Evolutionary conservation across 2,113 vertebrate species (phyloP), one percentile per base, ranked within the genome.

Genomic region (Boulengeromyrus knoepffleri): DNA sequence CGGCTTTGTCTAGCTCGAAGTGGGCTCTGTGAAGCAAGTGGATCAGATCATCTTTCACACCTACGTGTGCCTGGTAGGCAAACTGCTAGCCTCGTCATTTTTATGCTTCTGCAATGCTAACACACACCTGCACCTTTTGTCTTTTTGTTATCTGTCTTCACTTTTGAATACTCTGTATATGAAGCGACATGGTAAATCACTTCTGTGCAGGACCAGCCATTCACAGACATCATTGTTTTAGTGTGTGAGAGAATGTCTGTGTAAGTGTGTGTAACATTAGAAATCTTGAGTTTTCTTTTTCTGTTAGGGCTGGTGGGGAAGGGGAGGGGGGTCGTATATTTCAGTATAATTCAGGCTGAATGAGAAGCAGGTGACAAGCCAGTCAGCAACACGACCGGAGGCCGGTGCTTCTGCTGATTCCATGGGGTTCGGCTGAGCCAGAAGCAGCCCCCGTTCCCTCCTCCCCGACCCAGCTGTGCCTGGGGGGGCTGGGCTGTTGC

Each of bases 281-380:
- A 88, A 88, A 88, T 39, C 1, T 5, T 46, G 21, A 87, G 31
- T 88, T 86, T 52, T 50, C 46, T 87, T 87, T 87, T 50, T 52
- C 47, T 31, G 47, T 87, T 52, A 15, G 47, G n/a, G n/a, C n/a
- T 47, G 53, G 53, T 21, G 19, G 53, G 52, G 17, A 1, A 2
- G 88, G 10, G 10, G 8, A 62, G 13, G 27, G 56, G n/a, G 5
- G 19, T 66, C 39, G 50, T 80, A 45, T 36, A 56, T 24, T 17
- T 36, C 31, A 84, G 49, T 17, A 85, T 84, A 83, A 84, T 56
- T 89, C 74, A 45, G 74, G 15, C 47, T 45, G 49, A 89, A 89
- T 84, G 46, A 89, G 77, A 45, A 89, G 89, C 77, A 85, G 89
- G 50, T 89, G 89, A 89, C 39, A 45, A 56, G 49, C 50, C 19